phyloP scores from a whole-genome alignment of 2,113 vertebrate genomes.

The Ginglymostoma cirratum region DNA sequence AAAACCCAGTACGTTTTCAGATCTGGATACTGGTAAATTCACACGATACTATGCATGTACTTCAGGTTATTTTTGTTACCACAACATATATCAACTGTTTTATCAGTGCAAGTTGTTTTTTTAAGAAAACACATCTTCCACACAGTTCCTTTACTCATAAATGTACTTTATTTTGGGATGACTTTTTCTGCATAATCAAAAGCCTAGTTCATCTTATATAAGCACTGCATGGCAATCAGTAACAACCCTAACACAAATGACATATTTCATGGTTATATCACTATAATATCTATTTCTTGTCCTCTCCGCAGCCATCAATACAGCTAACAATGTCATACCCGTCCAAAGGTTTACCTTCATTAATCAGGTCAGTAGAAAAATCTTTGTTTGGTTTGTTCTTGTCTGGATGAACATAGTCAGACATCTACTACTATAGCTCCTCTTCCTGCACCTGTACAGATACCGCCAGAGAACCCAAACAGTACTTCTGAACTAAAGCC shows the following conservation, averaged over 20 bases:
- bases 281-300: not conserved
- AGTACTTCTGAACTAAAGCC: not conserved
- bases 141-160: not conserved
- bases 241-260: not conserved
- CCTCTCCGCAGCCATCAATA: not conserved
- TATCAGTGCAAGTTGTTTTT: not conserved
- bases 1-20: not conserved
- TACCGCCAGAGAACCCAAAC: not conserved
- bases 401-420: not conserved
- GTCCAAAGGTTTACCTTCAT: not conserved
- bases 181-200: not conserved
- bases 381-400: not conserved
- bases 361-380: not conserved
- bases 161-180: not conserved
- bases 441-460: not conserved
- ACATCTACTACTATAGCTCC: not conserved
- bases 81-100: not conserved
- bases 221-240: not conserved
- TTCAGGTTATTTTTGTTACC: not conserved
- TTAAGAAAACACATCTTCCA: not conserved
- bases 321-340: not conserved
- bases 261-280: not conserved
- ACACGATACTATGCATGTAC: not conserved
- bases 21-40: not conserved
- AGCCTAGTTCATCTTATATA: not conserved